A percentile compares a stretch with the other conserved stretches of the same genome.
These are phyloP conservation scores for Drosophila bocki DNA, from an alignment of 1,140 invertebrate genomes.

Conservation along the genomic window DNA sequence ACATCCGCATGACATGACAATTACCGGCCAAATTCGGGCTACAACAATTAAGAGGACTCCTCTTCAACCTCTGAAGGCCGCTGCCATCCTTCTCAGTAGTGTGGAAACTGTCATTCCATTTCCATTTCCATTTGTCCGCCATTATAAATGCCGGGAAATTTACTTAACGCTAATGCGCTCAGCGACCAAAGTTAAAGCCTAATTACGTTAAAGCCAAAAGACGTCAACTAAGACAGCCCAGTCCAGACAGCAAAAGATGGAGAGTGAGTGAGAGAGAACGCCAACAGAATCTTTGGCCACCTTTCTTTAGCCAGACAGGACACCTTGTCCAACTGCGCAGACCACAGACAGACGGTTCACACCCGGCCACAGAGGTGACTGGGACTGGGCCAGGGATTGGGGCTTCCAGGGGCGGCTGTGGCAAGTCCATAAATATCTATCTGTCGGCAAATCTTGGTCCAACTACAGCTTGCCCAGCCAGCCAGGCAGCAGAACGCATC, in stretches of 20 bases:
- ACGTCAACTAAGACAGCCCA: conserved; percentile 28
- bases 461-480: conserved; percentile 18
- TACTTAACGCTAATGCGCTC: conserved; percentile 50
- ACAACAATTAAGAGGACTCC: conserved; percentile 24
- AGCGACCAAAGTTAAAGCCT: conserved; percentile 50
- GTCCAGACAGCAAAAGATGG: not conserved
- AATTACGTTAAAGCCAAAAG: conserved; percentile 61
- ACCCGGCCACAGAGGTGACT: conserved; percentile 5
- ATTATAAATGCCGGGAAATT: conserved; percentile 42
- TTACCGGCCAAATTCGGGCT: conserved; percentile 20
- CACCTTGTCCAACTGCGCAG: conserved; percentile 42
- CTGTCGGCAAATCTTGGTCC: conserved; percentile 59
- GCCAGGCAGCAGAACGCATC: conserved; percentile 39
- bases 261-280: not conserved
- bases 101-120: conserved; percentile 11
- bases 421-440: conserved; percentile 72
- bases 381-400: conserved; percentile 1
- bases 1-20: conserved; percentile 48
- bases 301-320: conserved; percentile 41
- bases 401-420: conserved; percentile 41
- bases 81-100: conserved; percentile 5
- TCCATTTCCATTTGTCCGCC: conserved; percentile 11
- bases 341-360: conserved; percentile 45
- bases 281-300: conserved; percentile 17
- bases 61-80: not conserved